phyloP scores from a whole-genome alignment of 2,113 vertebrate species.

The Dasypus novemcinctus region DNA sequence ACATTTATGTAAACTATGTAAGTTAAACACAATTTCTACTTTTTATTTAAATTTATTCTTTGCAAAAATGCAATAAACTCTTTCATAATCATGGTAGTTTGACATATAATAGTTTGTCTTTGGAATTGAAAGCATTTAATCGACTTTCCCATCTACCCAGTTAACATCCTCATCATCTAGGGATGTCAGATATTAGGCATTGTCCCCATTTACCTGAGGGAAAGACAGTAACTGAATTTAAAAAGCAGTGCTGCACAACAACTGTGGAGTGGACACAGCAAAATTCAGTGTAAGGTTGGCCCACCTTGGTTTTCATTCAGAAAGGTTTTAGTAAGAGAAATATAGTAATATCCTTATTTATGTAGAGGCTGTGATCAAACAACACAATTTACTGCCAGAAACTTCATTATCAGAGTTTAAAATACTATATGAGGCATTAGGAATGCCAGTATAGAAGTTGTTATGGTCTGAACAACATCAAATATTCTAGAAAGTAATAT shows the following conservation, averaged over 20 bases:
- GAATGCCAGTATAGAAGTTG: neutral
- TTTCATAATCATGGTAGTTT: conserved; percentile 44
- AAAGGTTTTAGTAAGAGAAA: conserved; percentile 13
- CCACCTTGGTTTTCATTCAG: neutral
- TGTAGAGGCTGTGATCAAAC: conserved; percentile 8
- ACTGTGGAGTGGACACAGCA: neutral
- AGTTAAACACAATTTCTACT: conserved; percentile 30
- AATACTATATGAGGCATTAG: conserved; percentile 25
- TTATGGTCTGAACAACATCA: conserved; percentile 26
- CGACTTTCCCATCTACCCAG: neutral
- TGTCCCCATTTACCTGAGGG: neutral
- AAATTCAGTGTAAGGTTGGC: neutral
- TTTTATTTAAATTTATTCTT: conserved; percentile 56
- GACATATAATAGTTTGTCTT: conserved; percentile 46
- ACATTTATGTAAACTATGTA: conserved; percentile 2
- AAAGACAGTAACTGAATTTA: neutral
- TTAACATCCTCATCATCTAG: neutral
- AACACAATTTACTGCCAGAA: conserved; percentile 30
- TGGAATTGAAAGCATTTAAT: conserved; percentile 41
- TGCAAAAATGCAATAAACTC: conserved; percentile 43
- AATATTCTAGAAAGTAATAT: conserved; percentile 26
- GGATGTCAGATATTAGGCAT: neutral
- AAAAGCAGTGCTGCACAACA: neutral
- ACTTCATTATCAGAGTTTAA: neutral
- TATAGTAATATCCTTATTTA: conserved; percentile 5